phyloP scores from a whole-genome alignment of 2,113 vertebrate genomes.

The Cololabis saira region DNA sequence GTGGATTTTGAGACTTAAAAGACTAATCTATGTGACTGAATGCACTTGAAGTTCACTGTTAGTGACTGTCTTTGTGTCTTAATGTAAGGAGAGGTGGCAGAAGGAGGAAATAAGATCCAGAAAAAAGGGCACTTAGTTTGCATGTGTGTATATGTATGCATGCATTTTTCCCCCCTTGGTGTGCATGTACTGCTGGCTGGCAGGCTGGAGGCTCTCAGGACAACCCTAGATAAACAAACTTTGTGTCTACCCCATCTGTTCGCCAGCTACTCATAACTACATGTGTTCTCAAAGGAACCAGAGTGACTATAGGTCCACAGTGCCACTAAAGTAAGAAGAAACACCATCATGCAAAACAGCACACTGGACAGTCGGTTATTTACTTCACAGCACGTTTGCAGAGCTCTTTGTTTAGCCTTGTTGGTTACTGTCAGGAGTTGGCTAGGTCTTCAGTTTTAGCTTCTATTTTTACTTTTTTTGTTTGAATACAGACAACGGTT shows the following conservation, averaged over 20 bases:
- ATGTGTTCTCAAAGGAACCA: conserved; percentile 60
- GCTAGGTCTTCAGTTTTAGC: conserved; percentile 33
- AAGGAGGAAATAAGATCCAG: conserved; percentile 21
- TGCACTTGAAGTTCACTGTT: conserved; percentile 79
- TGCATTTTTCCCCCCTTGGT: not conserved
- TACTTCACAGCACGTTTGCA: conserved; percentile 66
- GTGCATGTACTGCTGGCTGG: conserved; percentile 60
- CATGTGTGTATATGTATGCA: not conserved
- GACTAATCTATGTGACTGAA: conserved; percentile 70
- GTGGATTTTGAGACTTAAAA: conserved; percentile 57
- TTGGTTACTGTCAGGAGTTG: conserved; percentile 52
- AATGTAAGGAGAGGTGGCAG: conserved; percentile 52
- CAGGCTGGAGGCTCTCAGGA: conserved; percentile 77
- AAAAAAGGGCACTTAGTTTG: conserved; percentile 35
- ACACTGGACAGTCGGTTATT: conserved; percentile 65
- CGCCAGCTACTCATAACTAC: conserved; percentile 64
- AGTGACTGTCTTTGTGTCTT: conserved; percentile 70
- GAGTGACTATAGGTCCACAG: conserved; percentile 54
- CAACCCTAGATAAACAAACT: conserved; percentile 72
- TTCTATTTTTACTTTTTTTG: conserved; percentile 48
- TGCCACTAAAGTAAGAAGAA: conserved; percentile 55
- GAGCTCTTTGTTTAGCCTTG: conserved; percentile 55
- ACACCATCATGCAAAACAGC: conserved; percentile 51
- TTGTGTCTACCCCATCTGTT: conserved; percentile 69
- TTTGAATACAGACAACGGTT: conserved; percentile 42